Conservation (phyloP, 1,140 invertebrate species). For the Coenobita brevimanus region DNA sequence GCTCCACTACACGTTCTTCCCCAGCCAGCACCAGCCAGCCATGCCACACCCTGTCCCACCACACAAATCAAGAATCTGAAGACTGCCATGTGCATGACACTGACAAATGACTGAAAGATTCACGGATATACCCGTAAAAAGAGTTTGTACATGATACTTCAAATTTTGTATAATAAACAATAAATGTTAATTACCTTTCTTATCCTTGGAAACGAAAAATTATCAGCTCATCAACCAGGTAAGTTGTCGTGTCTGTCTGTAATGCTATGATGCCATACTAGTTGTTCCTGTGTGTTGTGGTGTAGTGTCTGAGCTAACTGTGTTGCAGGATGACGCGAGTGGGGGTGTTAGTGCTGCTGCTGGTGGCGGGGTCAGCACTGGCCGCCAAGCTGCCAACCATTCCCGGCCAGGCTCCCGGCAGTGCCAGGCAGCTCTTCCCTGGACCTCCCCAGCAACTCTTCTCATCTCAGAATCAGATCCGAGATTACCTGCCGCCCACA, state of each 20-base stretch:
- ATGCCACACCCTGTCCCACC: too few relatives aligned
- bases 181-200: too few relatives aligned
- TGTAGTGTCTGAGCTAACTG: background rate
- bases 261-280: background rate
- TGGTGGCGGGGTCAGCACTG: conserved; percentile 24
- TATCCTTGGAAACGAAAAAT: too few relatives aligned
- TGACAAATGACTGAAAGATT: too few relatives aligned
- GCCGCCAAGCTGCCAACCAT: conserved; percentile 55
- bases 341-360: conserved; percentile 41
- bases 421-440: conserved; percentile 44
- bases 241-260: background rate
- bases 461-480: background rate
- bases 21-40: too few relatives aligned
- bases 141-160: too few relatives aligned
- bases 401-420: conserved; percentile 38
- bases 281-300: background rate
- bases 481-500: conserved; percentile 23
- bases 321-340: conserved; percentile 39
- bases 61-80: too few relatives aligned
- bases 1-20: too few relatives aligned
- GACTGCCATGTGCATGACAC: too few relatives aligned
- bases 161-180: too few relatives aligned
- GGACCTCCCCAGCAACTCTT: conserved; percentile 5
- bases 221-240: too few relatives aligned
- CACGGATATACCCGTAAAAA: too few relatives aligned